These are phyloP conservation scores for Tinamus guttatus DNA, from an alignment of 2,113 vertebrate species.

Conservation along the genomic window DNA sequence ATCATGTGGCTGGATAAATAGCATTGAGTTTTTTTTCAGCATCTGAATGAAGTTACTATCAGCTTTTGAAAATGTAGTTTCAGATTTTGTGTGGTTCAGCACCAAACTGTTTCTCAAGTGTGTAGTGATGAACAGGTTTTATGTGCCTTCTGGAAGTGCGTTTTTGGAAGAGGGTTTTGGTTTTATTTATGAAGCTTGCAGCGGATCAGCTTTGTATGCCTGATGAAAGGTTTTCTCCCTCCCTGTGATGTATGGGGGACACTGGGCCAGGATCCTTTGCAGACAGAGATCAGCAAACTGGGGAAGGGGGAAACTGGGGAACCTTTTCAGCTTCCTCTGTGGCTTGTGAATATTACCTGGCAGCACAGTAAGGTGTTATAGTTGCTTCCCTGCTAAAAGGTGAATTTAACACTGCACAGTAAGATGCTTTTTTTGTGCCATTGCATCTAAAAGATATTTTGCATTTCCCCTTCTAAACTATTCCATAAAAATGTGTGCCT, in stretches of 20 bases:
- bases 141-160: background rate
- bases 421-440: background rate
- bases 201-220: background rate
- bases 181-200: background rate
- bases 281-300: background rate
- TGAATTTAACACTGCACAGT: background rate
- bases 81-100: conserved; percentile 3
- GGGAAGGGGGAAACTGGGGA: fast-evolving
- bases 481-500: background rate
- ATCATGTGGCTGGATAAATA: conserved; percentile 38
- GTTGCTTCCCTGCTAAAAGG: background rate
- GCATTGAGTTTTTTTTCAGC: background rate
- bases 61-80: background rate
- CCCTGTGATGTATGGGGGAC: background rate
- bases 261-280: background rate
- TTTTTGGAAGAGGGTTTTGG: background rate
- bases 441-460: background rate
- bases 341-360: background rate
- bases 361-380: fast-evolving
- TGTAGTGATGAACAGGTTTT: background rate
- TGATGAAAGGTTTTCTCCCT: background rate
- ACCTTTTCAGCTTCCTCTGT: background rate
- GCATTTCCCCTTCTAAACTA: background rate
- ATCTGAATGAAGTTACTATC: conserved; percentile 11
- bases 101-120: background rate